A percentile compares a stretch with the other conserved stretches of the same genome.
Evolutionary conservation across 2,113 vertebrate genomes (phyloP).

Genomic region (Phrynocephalus versicolor): DNA sequence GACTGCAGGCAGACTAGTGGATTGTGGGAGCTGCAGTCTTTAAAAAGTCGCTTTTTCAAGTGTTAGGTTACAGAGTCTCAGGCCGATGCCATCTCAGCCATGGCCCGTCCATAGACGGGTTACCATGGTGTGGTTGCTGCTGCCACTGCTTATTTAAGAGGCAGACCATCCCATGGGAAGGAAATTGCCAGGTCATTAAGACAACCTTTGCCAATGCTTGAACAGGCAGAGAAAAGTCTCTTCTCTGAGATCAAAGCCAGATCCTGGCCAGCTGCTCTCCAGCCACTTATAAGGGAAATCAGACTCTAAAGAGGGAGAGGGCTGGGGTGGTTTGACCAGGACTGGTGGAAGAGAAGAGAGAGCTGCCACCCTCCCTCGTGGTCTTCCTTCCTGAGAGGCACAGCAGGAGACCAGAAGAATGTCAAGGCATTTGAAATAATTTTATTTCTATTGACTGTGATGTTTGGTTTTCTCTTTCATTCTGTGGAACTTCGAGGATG

Average conservation of each 20-base stretch:
- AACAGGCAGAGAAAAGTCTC: slow-evolving; percentile 3
- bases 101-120: not conserved
- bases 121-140: not conserved
- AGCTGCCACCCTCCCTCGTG: not conserved
- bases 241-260: slow-evolving; percentile 19
- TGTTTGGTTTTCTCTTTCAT: no score
- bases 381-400: not conserved
- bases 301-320: not conserved
- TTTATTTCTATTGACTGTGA: no score
- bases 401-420: no score
- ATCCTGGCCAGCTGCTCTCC: not conserved
- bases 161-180: accelerated
- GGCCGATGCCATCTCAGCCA: not conserved
- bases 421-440: no score
- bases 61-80: not conserved
- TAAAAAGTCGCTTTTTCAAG: no score
- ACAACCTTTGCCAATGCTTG: accelerated
- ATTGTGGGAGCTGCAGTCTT: not conserved
- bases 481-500: no score
- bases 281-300: slow-evolving; percentile 11
- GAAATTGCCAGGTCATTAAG: not conserved
- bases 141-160: not conserved
- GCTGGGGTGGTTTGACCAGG: not conserved
- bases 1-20: not conserved
- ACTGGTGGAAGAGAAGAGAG: no score